These are phyloP conservation scores for Tonatia bakeri DNA, from an alignment of 2,113 vertebrate species.

Conservation along the genomic window DNA sequence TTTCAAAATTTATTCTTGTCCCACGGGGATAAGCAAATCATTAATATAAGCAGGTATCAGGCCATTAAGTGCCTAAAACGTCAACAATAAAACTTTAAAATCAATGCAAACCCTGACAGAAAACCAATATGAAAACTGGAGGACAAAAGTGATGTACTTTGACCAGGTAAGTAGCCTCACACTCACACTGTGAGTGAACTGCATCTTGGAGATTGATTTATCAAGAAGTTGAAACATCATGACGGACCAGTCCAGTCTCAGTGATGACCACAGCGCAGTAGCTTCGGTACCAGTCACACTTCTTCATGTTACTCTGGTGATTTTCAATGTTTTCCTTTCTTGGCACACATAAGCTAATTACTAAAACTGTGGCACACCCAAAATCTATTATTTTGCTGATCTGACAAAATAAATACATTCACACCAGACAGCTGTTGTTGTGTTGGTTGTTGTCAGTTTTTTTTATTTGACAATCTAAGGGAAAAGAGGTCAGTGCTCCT, in stretches of 20 bases:
- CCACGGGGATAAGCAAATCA: slow-evolving; percentile 68
- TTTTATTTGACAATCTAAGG: background rate
- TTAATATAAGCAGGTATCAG: slow-evolving; percentile 72
- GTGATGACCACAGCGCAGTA: background rate
- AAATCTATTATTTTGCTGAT: background rate
- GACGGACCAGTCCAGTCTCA: slow-evolving; percentile 25
- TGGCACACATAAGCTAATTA: background rate
- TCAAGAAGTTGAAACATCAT: slow-evolving; percentile 58
- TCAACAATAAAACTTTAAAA: slow-evolving; percentile 78
- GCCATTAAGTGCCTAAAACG: slow-evolving; percentile 67
- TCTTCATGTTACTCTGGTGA: background rate
- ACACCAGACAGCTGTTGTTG: background rate
- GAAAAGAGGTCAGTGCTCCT: background rate
- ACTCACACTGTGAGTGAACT: slow-evolving; percentile 44
- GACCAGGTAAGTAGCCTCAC: slow-evolving; percentile 44
- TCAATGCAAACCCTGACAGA: slow-evolving; percentile 68
- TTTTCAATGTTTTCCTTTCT: background rate
- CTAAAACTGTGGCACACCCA: background rate
- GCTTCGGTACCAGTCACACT: background rate
- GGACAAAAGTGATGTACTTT: slow-evolving; percentile 64
- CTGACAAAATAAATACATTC: background rate
- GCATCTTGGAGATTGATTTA: slow-evolving; percentile 52
- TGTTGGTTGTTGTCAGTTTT: background rate
- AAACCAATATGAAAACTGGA: slow-evolving; percentile 67
- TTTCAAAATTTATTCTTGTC: slow-evolving; percentile 64